Percentiles rank a stretch among this genome's conserved stretches.
Conservation (phyloP, 2,888 invertebrate genomes). For the Tachina fera region DNA sequence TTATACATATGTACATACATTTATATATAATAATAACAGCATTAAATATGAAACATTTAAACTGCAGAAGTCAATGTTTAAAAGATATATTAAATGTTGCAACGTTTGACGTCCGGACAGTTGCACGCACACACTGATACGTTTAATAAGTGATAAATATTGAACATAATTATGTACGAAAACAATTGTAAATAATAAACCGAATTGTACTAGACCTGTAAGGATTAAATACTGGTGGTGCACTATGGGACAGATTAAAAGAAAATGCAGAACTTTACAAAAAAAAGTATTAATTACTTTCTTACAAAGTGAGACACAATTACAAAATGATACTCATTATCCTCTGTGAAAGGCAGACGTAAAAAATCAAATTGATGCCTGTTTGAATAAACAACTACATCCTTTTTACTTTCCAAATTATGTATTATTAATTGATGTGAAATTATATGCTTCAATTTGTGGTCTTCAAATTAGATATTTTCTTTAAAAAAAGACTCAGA, state of each 20-base stretch:
- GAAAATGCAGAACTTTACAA: not conserved
- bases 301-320: too few relatives aligned
- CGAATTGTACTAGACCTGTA: slow-evolving; percentile 41
- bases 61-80: slow-evolving; percentile 34
- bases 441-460: too few relatives aligned
- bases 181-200: slow-evolving; percentile 63
- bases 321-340: too few relatives aligned
- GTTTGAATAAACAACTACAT: too few relatives aligned
- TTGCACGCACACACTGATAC: slow-evolving; percentile 4
- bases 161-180: slow-evolving; percentile 65
- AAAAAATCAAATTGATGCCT: too few relatives aligned
- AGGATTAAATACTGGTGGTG: not conserved
- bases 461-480: not conserved
- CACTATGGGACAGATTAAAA: not conserved
- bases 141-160: slow-evolving; percentile 56
- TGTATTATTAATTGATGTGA: too few relatives aligned
- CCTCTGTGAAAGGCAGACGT: too few relatives aligned
- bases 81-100: not conserved
- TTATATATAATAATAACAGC: too few relatives aligned
- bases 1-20: too few relatives aligned
- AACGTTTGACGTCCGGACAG: not conserved
- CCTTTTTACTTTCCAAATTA: too few relatives aligned
- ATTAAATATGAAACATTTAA: slow-evolving; percentile 19
- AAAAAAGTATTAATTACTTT: too few relatives aligned
- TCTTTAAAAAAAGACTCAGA: not conserved